Conservation (phyloP, 2,888 invertebrate genomes). For the Drosophila borealis region DNA sequence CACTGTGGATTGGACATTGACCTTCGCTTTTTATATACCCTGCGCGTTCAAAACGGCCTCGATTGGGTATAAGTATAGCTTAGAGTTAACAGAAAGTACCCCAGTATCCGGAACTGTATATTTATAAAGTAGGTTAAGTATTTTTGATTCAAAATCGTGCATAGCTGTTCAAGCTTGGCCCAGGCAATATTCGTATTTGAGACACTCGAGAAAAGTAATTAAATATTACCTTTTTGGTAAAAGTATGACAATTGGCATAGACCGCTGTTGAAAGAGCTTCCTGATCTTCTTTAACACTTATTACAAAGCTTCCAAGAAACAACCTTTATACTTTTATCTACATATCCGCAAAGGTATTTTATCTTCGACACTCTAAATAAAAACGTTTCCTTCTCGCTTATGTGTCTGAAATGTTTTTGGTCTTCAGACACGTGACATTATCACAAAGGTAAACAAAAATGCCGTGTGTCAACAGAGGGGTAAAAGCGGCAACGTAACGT, state of each 20-base stretch:
- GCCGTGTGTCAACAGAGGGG: slow-evolving; percentile 47
- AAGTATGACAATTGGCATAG: no score
- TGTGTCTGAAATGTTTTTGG: slow-evolving; percentile 44
- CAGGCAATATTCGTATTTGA: no score
- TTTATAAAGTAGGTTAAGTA: no score
- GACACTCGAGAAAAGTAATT: no score
- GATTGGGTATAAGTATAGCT: neutral
- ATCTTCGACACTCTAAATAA: neutral
- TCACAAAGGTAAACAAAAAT: slow-evolving; percentile 49
- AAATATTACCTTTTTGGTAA: no score
- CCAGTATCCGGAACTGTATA: no score
- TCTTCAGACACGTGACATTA: slow-evolving; percentile 64
- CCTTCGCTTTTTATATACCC: slow-evolving; percentile 54
- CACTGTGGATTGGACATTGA: slow-evolving; percentile 58
- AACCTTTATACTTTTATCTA: neutral
- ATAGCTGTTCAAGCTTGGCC: no score
- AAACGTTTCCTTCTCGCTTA: neutral
- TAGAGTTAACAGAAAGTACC: no score
- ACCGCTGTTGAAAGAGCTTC: no score
- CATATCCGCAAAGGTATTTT: neutral
- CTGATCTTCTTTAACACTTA: no score
- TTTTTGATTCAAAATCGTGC: no score
- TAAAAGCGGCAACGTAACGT: slow-evolving; percentile 50
- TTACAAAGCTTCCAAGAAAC: no score
- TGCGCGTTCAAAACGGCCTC: neutral